Conservation (phyloP, 1,140 invertebrate species). For the Lepidurus arcticus region DNA sequence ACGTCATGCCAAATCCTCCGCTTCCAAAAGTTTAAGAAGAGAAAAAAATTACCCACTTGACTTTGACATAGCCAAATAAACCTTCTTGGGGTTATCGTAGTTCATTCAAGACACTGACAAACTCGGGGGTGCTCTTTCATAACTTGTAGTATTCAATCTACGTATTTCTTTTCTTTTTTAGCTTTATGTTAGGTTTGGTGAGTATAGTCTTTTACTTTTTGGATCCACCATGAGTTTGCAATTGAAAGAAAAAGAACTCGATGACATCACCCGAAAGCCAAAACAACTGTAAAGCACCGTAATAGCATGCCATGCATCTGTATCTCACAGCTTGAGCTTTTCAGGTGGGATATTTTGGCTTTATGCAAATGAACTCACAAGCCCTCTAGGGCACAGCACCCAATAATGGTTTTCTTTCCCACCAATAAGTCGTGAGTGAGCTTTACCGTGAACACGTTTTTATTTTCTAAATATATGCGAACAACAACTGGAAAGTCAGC, state of each 20-base stretch:
- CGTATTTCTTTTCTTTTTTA: background rate
- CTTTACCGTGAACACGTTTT: background rate
- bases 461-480: background rate
- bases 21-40: background rate
- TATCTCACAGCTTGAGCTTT: background rate
- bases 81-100: background rate
- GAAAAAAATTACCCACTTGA: background rate
- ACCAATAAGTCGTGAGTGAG: background rate
- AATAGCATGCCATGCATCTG: background rate
- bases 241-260: background rate
- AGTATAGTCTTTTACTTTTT: background rate
- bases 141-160: constrained; percentile 2
- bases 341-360: background rate
- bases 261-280: background rate
- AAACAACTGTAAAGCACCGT: background rate
- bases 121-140: background rate
- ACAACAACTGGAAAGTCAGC: too few species aligned
- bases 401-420: background rate
- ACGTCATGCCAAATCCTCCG: too few species aligned
- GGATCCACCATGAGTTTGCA: background rate
- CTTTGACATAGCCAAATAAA: background rate
- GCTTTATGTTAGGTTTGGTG: too few species aligned
- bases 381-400: background rate
- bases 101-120: constrained; percentile 22
- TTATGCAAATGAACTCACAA: constrained; percentile 5